Percentiles rank a stretch among this genome's conserved stretches.
Conservation (phyloP, 2,113 vertebrate genomes). For the Cololabis saira region DNA sequence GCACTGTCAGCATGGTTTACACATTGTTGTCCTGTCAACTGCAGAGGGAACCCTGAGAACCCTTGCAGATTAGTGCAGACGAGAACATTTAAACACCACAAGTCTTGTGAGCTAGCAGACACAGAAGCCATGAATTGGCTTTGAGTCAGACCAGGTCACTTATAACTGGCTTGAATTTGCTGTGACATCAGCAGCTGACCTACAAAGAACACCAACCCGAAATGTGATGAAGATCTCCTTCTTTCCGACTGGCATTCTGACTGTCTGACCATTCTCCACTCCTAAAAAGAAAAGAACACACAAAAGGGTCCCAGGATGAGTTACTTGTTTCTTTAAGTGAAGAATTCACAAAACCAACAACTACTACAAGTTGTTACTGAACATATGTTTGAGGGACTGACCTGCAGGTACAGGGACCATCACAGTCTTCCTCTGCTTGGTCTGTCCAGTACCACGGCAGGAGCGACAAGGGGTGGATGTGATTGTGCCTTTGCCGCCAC, state of each 20-base stretch:
- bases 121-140: too few species aligned
- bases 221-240: conserved; percentile 97
- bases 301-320: too few species aligned
- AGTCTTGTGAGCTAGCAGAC: too few species aligned
- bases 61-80: too few species aligned
- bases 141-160: not conserved
- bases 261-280: conserved; percentile 95
- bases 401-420: conserved; percentile 95
- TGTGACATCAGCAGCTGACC: not conserved
- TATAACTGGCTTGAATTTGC: not conserved
- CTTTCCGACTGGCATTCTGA: conserved; percentile 96
- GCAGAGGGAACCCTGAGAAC: not conserved
- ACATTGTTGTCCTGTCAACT: too few species aligned
- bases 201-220: conserved; percentile 79
- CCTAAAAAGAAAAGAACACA: conserved; percentile 74
- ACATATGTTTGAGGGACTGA: conserved; percentile 64
- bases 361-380: too few species aligned
- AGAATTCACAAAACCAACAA: too few species aligned
- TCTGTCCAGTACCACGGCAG: conserved; percentile 90
- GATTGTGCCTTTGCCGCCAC: conserved; percentile 88
- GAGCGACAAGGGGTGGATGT: conserved; percentile 85
- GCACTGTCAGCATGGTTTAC: too few species aligned
- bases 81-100: too few species aligned
- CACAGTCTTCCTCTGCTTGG: conserved; percentile 92
- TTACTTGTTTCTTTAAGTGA: too few species aligned